Evolutionary conservation across 2,797 vertebrate genomes (phyloP).

Genomic region (Furcifer pardalis): DNA sequence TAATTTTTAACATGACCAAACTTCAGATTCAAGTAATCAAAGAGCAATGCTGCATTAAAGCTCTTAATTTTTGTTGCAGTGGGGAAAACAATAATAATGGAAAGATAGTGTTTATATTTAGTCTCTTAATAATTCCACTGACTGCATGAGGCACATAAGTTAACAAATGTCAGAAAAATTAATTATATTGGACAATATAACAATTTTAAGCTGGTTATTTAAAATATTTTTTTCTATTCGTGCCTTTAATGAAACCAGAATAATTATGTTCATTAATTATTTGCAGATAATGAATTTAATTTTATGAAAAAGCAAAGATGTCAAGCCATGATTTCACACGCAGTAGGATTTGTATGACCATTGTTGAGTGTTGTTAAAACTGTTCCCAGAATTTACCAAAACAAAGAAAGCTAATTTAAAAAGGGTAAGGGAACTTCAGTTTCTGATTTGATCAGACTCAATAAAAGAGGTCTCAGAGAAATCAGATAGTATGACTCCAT

Average conservation of each 20-base stretch:
- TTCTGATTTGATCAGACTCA: slow-evolving; percentile 20
- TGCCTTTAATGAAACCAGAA: slow-evolving; percentile 56
- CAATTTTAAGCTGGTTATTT: slow-evolving; percentile 42
- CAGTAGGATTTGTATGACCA: slow-evolving; percentile 4
- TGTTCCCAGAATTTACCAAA: slow-evolving; percentile 22
- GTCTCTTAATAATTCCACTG: slow-evolving; percentile 78
- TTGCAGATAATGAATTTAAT: slow-evolving; percentile 39
- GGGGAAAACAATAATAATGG: slow-evolving; percentile 70
- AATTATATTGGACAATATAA: slow-evolving; percentile 63
- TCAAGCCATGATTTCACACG: slow-evolving; percentile 15
- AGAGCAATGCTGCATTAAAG: slow-evolving; percentile 66
- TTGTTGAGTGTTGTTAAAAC: slow-evolving; percentile 23
- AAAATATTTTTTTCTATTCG: slow-evolving; percentile 59
- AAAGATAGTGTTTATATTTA: slow-evolving; percentile 77
- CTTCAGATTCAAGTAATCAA: slow-evolving; percentile 76
- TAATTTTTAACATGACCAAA: slow-evolving; percentile 85
- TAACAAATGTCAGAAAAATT: slow-evolving; percentile 59
- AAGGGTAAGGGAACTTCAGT: background rate
- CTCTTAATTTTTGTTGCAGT: slow-evolving; percentile 71
- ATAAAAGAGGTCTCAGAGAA: slow-evolving; percentile 32
- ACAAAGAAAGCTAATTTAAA: slow-evolving; percentile 24
- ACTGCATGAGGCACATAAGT: slow-evolving; percentile 58
- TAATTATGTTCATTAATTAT: slow-evolving; percentile 64
- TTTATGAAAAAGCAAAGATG: slow-evolving; percentile 29
- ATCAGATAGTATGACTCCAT: background rate